Base-by-base conservation (phyloP, 2,797 vertebrate genomes). In the Pangasius mekongensis region DNA sequence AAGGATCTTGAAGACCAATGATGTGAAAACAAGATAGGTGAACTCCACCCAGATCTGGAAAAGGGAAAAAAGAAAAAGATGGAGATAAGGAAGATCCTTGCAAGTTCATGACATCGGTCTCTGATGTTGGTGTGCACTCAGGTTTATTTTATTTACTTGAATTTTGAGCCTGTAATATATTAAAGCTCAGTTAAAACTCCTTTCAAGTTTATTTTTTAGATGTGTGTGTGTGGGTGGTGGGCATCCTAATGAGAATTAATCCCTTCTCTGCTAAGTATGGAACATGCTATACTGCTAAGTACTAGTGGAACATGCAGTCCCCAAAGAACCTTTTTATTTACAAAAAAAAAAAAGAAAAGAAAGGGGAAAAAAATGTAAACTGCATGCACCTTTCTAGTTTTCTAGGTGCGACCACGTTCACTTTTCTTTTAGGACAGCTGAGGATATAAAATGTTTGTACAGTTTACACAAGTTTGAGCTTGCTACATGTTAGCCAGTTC, bases 31-130 rank as follows among this genome's bases (percentile, higher is more conserved):
- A 90, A 94, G 93, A 93, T 87, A 93, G 89, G 92, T 90, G 91
- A 94, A 94, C 92, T 95, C 95, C 93, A 94, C 92, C 90, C 86
- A 91, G 93, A 91, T 91, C 95, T 97, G 91, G 69, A 5, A 24
- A 0, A 4, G 52, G 10, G 0, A 4, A 20, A 58, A 54, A 39
- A 5, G 66, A 14, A n/a, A 10, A 56, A 33, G 0, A 18, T 22
- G 0, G 18, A 62, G 58, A 22, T 30, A 6, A 66, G 62, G 1
- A 0, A 39, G 2, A 24, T 27, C 56, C 33, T 58, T 56, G 20
- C 1, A 81, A 39, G 4, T 81, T 81, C 14, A 4, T 1, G 9
- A 33, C 27, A 6, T 5, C 8, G 20, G 14, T 9, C 16, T 22
- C 16, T 20, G n/a, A 33, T 22, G 18, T 80, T 5, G n/a, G 77